phyloP scores from a whole-genome alignment of 2,797 vertebrate genomes.

The Champsocephalus gunnari region DNA sequence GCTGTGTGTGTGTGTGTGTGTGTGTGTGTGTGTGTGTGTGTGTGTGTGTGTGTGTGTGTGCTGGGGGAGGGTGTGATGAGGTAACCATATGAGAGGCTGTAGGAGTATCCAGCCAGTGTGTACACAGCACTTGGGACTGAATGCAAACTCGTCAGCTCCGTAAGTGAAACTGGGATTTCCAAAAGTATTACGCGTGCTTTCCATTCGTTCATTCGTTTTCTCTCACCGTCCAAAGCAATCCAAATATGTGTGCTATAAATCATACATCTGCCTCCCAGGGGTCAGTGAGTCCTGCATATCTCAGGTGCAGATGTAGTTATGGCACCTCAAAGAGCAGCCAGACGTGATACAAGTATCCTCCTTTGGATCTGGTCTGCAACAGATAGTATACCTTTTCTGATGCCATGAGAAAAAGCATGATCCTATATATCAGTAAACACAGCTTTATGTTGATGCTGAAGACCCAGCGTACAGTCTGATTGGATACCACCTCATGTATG shows the following conservation, averaged over 20 bases:
- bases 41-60: not conserved
- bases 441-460: no score
- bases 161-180: not conserved
- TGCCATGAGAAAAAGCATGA: no score
- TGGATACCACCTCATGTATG: not conserved
- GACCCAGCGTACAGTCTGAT: not conserved
- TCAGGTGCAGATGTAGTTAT: slow-evolving; percentile 10
- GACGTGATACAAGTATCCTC: not conserved
- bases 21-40: not conserved
- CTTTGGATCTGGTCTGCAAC: not conserved
- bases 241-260: not conserved
- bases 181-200: not conserved
- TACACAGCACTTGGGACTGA: not conserved
- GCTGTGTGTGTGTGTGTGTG: no score
- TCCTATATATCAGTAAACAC: no score
- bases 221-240: not conserved
- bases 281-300: not conserved
- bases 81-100: slow-evolving; percentile 45
- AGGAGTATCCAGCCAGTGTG: not conserved
- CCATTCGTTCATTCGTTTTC: not conserved
- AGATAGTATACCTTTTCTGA: no score
- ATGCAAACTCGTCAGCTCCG: not conserved
- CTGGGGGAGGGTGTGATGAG: slow-evolving; percentile 45
- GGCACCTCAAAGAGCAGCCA: slow-evolving; percentile 2
- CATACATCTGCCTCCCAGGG: not conserved